Evolutionary conservation across 2,888 invertebrate species (phyloP).

Genomic region (Acanthosepion pharaonis): DNA sequence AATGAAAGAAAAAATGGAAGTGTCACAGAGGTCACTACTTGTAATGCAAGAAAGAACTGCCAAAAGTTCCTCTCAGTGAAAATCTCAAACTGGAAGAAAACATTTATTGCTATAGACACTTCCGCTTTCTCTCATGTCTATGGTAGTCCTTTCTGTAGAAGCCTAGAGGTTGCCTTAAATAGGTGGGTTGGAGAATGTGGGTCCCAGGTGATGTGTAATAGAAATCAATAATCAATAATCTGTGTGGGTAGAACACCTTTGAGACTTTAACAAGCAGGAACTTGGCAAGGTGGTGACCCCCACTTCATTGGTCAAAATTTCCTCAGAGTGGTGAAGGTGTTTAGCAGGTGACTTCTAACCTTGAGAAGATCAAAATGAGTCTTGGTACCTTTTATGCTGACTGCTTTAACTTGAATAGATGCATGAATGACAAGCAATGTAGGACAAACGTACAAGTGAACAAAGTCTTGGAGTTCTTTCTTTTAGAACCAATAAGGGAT

Average conservation of each 20-base stretch:
- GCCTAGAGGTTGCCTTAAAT: background rate
- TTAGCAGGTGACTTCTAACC: background rate
- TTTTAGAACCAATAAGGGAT: background rate
- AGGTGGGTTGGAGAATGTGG: background rate
- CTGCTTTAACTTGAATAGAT: background rate
- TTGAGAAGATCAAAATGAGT: slow-evolving; percentile 23
- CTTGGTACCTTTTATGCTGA: slow-evolving; percentile 17
- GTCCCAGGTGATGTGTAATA: background rate
- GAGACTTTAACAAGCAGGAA: slow-evolving; percentile 22
- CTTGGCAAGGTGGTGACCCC: slow-evolving; percentile 18
- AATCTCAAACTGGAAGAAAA: slow-evolving; percentile 33
- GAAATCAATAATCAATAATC: background rate
- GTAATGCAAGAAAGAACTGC: slow-evolving; percentile 11
- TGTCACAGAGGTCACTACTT: slow-evolving; percentile 1
- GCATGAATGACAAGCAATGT: background rate
- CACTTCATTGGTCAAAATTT: slow-evolving; percentile 4
- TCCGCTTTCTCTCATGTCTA: background rate
- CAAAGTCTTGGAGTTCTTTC: background rate
- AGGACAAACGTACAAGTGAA: background rate
- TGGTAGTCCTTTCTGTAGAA: background rate
- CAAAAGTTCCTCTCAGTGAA: background rate
- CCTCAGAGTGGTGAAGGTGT: background rate
- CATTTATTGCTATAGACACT: background rate
- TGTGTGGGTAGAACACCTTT: slow-evolving; percentile 16
- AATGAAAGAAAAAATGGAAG: background rate